Conservation (phyloP, 2,888 invertebrate species). For the Nebria salina region DNA sequence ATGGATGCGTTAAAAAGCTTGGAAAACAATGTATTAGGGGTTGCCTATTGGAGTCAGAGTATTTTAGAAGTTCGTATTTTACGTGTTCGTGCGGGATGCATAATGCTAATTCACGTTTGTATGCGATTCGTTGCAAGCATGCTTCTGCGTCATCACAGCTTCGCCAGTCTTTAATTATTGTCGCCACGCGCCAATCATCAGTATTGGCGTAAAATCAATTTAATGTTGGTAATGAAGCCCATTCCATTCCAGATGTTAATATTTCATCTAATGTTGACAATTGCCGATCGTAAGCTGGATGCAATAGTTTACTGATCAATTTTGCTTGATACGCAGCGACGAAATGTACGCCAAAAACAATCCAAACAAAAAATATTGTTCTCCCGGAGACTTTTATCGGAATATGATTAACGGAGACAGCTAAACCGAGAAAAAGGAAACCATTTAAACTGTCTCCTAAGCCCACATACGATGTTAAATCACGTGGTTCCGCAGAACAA, state of each 20-base stretch:
- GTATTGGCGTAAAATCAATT: constrained; percentile 15
- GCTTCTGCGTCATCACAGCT: constrained; percentile 14
- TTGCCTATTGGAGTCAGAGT: constrained; percentile 1
- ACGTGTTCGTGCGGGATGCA: neutral
- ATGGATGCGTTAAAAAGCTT: constrained; percentile 51
- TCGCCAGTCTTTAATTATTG: neutral
- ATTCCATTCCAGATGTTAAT: neutral
- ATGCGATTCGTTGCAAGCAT: constrained; percentile 27
- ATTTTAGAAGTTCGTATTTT: constrained; percentile 10
- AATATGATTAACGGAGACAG: neutral
- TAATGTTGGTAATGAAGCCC: neutral
- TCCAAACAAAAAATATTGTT: constrained; percentile 7
- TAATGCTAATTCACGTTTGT: constrained; percentile 20
- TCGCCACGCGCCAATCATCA: constrained; percentile 12
- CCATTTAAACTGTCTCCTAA: neutral
- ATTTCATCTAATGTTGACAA: constrained; percentile 19
- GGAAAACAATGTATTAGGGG: constrained; percentile 22
- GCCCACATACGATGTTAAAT: neutral
- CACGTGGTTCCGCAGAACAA: neutral
- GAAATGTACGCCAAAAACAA: constrained; percentile 14
- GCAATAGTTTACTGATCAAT: constrained; percentile 51
- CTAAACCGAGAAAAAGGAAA: neutral
- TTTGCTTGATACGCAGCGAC: constrained; percentile 17
- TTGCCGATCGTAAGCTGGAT: constrained; percentile 16
- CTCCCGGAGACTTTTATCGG: constrained; percentile 9